Base-by-base conservation (phyloP, 1,140 invertebrate species). In the Drosophila ficusphila region DNA sequence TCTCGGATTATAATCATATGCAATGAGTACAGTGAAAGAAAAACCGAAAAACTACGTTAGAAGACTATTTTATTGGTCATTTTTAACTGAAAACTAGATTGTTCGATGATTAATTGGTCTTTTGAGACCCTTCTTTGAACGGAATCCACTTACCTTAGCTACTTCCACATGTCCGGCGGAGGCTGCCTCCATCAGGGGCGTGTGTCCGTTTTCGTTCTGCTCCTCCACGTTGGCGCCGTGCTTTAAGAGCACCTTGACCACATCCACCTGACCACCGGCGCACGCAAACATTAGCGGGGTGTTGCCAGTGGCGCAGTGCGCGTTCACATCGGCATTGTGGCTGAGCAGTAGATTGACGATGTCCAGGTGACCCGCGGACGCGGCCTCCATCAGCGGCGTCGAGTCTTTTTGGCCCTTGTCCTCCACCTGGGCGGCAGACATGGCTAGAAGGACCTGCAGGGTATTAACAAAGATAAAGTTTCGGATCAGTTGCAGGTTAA, bases 131-230 rank as follows among this genome's bases (percentile, higher is more conserved):
- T 7, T 14, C n/a, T 14, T 34, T 34, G 5, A 9, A 21, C 2
- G 9, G 39, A 36, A 62, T 18, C 4, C 4, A 44, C 47, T 64
- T 90, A 94, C 94, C 91, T 97, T 97, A 0, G 98, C 98, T 1
- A 99, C 97, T 77, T 95, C 96, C 47, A 99, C 97, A 93, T 99
- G 97, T 0, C 98, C 98, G 8, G 98, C 97, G 69, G 97, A 98
- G 25, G 98, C 98, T 8, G 98, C 98, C 93, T 99, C 98, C 98
- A 99, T 99, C 33, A 99, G 93, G 18, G 99, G 98, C 39, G 99
- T 99, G 93, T 99, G 99, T 9, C 98, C 98, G 92, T 99, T 99
- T 92, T 99, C 98, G 93, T 99, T 99, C 92, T 99, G 97, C 92
- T 98, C 98, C 93, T 99, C 99, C 7, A 99, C 97, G 92, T 99